Conservation (phyloP, 2,888 invertebrate species). For the Oscheius onirici region DNA sequence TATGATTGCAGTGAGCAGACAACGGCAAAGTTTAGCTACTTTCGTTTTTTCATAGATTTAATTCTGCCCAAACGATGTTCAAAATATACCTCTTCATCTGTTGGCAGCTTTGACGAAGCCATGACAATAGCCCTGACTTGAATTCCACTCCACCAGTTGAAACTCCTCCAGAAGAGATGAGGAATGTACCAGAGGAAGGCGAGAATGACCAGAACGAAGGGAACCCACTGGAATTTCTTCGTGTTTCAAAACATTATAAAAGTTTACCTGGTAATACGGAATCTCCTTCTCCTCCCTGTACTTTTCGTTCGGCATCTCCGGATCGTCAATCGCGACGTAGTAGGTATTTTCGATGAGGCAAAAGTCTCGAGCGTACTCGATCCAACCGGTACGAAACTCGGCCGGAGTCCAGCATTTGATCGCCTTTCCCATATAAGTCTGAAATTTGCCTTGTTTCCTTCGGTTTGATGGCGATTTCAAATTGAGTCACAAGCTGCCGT, state of each 20-base stretch:
- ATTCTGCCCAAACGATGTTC: no score
- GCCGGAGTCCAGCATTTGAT: constrained; percentile 70
- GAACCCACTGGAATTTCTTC: constrained; percentile 64
- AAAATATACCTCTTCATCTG: constrained; percentile 22
- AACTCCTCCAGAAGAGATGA: constrained; percentile 67
- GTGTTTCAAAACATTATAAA: no score
- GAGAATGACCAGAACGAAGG: constrained; percentile 68
- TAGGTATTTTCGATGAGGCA: constrained; percentile 75
- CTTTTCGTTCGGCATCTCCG: constrained; percentile 45
- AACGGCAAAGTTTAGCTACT: no score
- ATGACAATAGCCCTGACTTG: constrained; percentile 49
- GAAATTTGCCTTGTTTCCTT: not conserved
- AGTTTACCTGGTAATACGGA: constrained; percentile 63
- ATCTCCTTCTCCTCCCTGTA: constrained; percentile 56
- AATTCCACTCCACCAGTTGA: constrained; percentile 68
- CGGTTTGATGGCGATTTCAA: no score
- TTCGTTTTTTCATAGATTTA: no score
- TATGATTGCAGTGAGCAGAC: no score
- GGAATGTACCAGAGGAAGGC: constrained; percentile 69
- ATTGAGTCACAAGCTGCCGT: not conserved
- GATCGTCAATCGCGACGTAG: constrained; percentile 61
- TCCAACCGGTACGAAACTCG: constrained; percentile 72
- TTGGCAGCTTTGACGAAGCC: constrained; percentile 19
- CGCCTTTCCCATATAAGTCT: constrained; percentile 46
- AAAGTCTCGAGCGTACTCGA: constrained; percentile 74